These are phyloP conservation scores for Chloebia gouldiae DNA, from an alignment of 2,113 vertebrate genomes.

Conservation along the genomic window DNA sequence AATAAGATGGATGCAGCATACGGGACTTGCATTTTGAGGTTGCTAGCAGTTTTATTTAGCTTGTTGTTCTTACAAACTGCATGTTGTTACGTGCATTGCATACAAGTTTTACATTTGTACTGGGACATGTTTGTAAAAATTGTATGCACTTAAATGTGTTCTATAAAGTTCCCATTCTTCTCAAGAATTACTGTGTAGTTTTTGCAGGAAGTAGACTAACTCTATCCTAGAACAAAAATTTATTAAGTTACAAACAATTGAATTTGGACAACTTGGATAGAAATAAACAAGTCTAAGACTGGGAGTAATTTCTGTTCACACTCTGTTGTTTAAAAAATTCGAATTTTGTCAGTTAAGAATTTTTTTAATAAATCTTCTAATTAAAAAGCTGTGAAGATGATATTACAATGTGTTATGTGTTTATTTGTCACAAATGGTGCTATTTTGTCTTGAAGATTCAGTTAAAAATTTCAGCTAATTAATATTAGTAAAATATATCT, in stretches of 20 bases:
- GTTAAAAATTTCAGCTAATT: not conserved
- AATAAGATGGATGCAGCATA: not conserved
- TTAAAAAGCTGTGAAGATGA: not conserved
- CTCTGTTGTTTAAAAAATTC: not conserved
- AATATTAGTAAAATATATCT: not conserved
- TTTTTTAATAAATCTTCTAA: not conserved
- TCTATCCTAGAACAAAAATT: not conserved
- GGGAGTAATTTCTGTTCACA: not conserved
- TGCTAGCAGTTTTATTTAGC: not conserved
- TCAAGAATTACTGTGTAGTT: not conserved
- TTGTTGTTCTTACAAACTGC: not conserved
- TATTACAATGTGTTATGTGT: not conserved
- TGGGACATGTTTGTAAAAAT: not conserved
- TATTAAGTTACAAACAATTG: not conserved
- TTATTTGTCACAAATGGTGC: not conserved
- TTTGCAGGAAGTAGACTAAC: not conserved
- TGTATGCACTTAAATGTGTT: not conserved
- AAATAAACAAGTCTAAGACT: not conserved
- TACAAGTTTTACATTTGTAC: not conserved
- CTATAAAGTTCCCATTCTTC: not conserved
- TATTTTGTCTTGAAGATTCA: not conserved
- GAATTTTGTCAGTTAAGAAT: not conserved
- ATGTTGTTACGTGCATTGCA: not conserved
- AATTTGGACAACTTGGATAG: not conserved
- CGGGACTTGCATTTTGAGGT: not conserved